Evolutionary conservation across 2,113 vertebrate genomes (phyloP).

Genomic region (Tragelaphus imberbis): DNA sequence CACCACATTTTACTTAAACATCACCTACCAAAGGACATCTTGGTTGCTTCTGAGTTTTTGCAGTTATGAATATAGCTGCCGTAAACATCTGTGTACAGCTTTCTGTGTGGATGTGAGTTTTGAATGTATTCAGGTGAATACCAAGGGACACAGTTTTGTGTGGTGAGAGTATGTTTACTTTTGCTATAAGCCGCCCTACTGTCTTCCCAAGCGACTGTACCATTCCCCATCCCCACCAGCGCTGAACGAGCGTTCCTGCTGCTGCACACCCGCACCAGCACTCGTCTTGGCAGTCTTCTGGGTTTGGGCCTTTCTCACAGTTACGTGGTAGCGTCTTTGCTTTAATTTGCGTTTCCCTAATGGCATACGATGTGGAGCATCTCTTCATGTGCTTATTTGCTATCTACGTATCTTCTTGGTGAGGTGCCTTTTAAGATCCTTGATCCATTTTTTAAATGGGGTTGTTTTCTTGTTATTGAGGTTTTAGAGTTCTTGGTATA

Average conservation of each 20-base stretch:
- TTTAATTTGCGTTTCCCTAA: not conserved
- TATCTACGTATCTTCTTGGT: not conserved
- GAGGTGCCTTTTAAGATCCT: not conserved
- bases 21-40: not conserved
- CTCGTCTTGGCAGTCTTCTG: rapidly evolving
- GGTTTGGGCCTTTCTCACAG: rapidly evolving
- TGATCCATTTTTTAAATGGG: not conserved
- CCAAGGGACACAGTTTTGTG: not conserved
- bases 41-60: not conserved
- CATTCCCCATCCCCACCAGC: rapidly evolving
- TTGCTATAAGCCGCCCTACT: rapidly evolving
- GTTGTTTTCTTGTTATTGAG: not conserved
- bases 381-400: rapidly evolving
- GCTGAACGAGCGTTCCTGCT: rapidly evolving
- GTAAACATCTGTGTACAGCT: not conserved
- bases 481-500: not conserved
- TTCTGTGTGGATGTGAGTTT: not conserved
- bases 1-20: no score
- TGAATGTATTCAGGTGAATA: not conserved
- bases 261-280: rapidly evolving
- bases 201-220: rapidly evolving
- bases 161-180: rapidly evolving
- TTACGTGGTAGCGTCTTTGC: rapidly evolving
- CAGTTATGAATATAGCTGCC: not conserved
- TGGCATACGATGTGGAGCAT: rapidly evolving